phyloP scores from a whole-genome alignment of 2,113 vertebrate species.

The Acanthisitta chloris region DNA sequence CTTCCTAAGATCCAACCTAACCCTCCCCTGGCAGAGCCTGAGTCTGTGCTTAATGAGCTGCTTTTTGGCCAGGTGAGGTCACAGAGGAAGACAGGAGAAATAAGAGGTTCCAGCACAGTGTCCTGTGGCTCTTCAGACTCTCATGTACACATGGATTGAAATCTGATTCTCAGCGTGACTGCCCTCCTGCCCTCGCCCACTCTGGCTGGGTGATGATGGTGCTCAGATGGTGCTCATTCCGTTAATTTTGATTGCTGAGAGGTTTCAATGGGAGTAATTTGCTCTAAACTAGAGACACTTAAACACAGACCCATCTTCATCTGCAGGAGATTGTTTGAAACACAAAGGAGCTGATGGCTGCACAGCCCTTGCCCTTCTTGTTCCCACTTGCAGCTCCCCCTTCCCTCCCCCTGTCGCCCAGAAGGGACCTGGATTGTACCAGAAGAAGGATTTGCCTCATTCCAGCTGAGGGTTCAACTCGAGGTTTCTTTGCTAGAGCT shows the following conservation, averaged over 20 bases:
- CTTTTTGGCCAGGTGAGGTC: neutral
- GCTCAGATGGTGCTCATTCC: neutral
- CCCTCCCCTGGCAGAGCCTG: too few relatives aligned
- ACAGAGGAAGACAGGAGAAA: neutral
- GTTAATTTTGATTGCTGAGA: neutral
- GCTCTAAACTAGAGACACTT: neutral
- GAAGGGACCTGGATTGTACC: neutral
- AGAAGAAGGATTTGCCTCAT: neutral
- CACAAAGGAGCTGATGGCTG: neutral
- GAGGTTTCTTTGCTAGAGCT: neutral
- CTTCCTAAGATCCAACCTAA: too few relatives aligned
- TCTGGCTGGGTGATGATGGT: neutral
- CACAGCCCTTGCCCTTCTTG: neutral
- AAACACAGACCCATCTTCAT: neutral
- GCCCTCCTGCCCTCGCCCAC: neutral
- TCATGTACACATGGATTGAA: too few relatives aligned
- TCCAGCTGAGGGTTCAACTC: neutral
- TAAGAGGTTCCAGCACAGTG: neutral
- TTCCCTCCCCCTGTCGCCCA: neutral
- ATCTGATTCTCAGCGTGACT: neutral
- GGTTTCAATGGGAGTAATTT: neutral
- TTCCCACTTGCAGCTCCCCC: neutral
- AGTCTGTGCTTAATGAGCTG: too few relatives aligned
- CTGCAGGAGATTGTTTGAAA: neutral
- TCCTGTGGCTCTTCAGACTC: too few relatives aligned